Base-by-base conservation (phyloP, 2,888 invertebrate genomes). In the Anoncus sp. region DNA sequence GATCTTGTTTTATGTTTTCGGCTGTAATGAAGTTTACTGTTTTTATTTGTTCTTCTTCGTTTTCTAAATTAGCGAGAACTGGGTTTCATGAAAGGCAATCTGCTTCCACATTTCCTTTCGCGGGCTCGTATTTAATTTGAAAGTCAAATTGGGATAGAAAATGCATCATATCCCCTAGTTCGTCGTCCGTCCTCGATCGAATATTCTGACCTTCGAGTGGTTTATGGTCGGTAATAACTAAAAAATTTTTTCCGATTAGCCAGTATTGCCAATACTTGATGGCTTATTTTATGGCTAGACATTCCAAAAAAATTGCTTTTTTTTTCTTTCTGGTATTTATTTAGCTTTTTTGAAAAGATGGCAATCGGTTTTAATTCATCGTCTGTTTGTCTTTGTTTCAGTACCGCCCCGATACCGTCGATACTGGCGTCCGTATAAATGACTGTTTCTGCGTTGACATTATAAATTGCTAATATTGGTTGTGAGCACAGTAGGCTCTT, bases 211-310 rank as follows among this genome's bases (percentile, higher is more conserved):
- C 53, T 71, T 80, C 77, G 7, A 80, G 67, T 43, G 77, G 81
- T 73, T 81, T 81, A 67, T 81, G 77, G 66, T 80, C 77, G 22
- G 79, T 66, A 35, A 73, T 47, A 5, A 81, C 79, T 40, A 40
- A 43, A 73, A 77, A 79, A 75, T 55, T 22, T 69, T 57, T 69
- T 53, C 80, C 80, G 16, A 84, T 81, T 1, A 83, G 67, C 75
- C 79, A 84, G 60, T 80, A 79, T 49, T 83, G 83, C 82, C 82
- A 83, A 77, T 79, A 84, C 77, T 79, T 77, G 2, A 83, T 72
- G 1, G 82, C 83, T 57, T 84, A 81, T 79, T 82, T 84, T 38
- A 83, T 84, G 16, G 81, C 81, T 24, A 79, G 66, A 51, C 80
- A 81, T 75, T 85, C 81, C 16, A 82, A 75, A 62, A 76, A 82